Conservation (phyloP, 1,140 invertebrate species). For the Heliconius eleuchia region DNA sequence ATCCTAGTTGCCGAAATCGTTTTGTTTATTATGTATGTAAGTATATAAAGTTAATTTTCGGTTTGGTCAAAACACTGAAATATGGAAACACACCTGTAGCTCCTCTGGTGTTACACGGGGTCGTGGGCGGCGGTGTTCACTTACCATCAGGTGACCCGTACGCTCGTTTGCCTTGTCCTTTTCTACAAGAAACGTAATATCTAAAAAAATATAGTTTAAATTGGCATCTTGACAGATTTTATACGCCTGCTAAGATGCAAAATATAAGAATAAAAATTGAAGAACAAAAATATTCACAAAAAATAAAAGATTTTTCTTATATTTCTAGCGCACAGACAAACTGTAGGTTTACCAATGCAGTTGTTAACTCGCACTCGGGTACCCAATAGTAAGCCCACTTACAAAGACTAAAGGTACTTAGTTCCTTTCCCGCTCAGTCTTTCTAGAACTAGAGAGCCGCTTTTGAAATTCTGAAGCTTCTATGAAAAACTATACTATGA, state of each 20-base stretch:
- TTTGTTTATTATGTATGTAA: too few species aligned
- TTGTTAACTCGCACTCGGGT: conserved; percentile 42
- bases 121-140: too few species aligned
- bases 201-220: too few species aligned
- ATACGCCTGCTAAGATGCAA: background rate
- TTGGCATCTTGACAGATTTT: too few species aligned
- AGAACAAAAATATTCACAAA: background rate
- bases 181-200: too few species aligned
- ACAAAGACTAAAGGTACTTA: conserved; percentile 44
- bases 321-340: background rate
- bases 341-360: conserved; percentile 24
- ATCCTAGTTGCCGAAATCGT: too few species aligned
- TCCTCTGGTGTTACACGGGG: too few species aligned
- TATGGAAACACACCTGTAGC: too few species aligned
- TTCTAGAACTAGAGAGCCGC: background rate
- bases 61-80: too few species aligned
- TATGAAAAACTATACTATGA: background rate
- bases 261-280: background rate
- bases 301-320: background rate
- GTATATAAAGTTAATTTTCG: too few species aligned
- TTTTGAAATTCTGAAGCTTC: background rate
- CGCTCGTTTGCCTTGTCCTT: too few species aligned
- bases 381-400: conserved; percentile 48
- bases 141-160: too few species aligned
- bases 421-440: conserved; percentile 27